Base-by-base conservation (phyloP, 2,797 vertebrate genomes). In the Remorina albescens region DNA sequence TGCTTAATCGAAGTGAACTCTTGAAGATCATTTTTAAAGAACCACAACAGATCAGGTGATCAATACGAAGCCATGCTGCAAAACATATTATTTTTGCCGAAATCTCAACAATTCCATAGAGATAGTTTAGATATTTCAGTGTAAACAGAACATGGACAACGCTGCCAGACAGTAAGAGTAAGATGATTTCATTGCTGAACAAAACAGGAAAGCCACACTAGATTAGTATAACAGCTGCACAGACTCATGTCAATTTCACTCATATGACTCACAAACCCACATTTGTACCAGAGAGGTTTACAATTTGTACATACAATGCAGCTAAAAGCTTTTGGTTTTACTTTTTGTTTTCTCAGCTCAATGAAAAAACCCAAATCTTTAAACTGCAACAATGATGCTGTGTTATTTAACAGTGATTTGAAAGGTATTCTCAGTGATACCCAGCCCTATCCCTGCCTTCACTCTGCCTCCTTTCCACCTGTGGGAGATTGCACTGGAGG, bases 401-500 rank as follows among this genome's bases (percentile, higher is more conserved):
- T 42, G 7, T 42, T 42, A 6, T 42, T 15, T 41, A 1, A 41
- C 5, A 18, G 16, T 18, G n/a, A 19, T n/a, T 21, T 41, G 39
- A 41, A 19, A 34, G 15, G 25, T 18, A 8, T 36, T 53, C 49
- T 49, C 51, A 44, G 56, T 81, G 76, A 86, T 74, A 32, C 82
- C 5, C 74, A 80, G 86, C 86, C 81, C 80, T 62, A 1, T 55
- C 58, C 59, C 71, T 39, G 2, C 81, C 66, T 44, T 36, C 50
- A 0, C 16, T 55, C 58, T 60, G 74, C 69, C 65, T 80, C 67
- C 76, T 67, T 55, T 78, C 58, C 3, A 34, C 44, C 63, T 51
- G 21, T 23, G 23, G 56, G 76, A 76, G 8, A 42, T 76, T 86
- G 84, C 74, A 81, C 78, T 69, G 72, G 72, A 70, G 76, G 58